Evolutionary conservation across 2,113 vertebrate species (phyloP).

Genomic region (Leuciscus idus): DNA sequence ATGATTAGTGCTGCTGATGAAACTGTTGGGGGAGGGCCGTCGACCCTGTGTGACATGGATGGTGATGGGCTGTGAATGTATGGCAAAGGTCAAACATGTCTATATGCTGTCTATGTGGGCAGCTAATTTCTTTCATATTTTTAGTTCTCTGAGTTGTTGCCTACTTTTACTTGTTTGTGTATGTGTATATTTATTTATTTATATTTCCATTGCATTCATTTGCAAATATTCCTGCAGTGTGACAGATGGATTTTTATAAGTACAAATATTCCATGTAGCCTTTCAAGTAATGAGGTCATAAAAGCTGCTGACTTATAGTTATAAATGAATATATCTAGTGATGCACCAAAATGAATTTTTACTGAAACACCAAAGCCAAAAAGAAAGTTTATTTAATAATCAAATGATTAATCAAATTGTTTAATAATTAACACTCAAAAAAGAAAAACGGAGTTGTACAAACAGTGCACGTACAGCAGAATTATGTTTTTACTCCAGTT

Average conservation of each 20-base stretch:
- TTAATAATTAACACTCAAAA: background rate
- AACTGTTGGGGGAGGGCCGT: conserved; percentile 4
- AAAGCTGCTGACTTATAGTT: background rate
- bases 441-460: background rate
- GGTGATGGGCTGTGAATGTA: conserved; percentile 8
- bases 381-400: background rate
- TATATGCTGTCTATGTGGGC: background rate
- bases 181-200: background rate
- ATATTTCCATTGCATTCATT: background rate
- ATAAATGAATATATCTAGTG: background rate
- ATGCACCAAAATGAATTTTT: background rate
- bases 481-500: background rate
- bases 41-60: conserved; percentile 20
- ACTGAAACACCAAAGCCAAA: background rate
- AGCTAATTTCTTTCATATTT: background rate
- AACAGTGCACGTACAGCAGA: background rate
- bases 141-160: background rate
- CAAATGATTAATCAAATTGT: background rate
- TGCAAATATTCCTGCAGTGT: background rate
- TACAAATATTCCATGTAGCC: background rate
- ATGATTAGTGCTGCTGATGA: conserved; percentile 16
- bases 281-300: background rate
- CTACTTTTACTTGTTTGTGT: background rate
- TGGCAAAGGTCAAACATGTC: conserved; percentile 15
- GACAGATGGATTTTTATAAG: too few species aligned